A percentile compares a stretch with the other conserved stretches of the same genome.
Evolutionary conservation across 1,140 invertebrate genomes (phyloP).

Genomic region (Drosophila pruinosa): DNA sequence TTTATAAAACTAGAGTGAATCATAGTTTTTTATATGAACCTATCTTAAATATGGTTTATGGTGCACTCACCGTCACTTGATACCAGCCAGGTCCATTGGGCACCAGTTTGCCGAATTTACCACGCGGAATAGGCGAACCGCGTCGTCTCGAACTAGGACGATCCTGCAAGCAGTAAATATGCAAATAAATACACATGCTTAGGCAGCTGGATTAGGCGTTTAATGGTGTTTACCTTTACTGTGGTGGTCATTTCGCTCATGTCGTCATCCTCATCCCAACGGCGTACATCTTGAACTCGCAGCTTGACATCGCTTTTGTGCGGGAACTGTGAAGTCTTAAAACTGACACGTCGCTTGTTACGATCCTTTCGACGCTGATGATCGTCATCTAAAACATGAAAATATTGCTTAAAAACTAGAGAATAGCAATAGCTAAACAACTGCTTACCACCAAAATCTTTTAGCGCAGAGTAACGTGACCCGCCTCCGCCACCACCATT

Average conservation of each 20-base stretch:
- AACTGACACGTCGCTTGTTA: slow-evolving; percentile 75
- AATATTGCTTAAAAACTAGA: background rate
- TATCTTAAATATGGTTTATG: background rate
- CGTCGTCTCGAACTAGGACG: slow-evolving; percentile 53
- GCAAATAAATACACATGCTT: no score
- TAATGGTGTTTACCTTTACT: slow-evolving; percentile 41
- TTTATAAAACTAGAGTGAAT: background rate
- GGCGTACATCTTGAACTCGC: slow-evolving; percentile 65
- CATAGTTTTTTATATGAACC: background rate
- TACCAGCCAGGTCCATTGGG: slow-evolving; percentile 74
- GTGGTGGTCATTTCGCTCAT: slow-evolving; percentile 62
- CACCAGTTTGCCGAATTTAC: slow-evolving; percentile 71
- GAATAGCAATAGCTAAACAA: background rate
- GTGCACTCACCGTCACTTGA: slow-evolving; percentile 74
- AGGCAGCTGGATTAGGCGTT: no score
- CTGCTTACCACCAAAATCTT: slow-evolving; percentile 62
- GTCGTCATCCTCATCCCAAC: slow-evolving; percentile 78
- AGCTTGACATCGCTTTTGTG: slow-evolving; percentile 60
- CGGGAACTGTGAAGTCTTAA: slow-evolving; percentile 62
- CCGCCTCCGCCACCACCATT: slow-evolving; percentile 44
- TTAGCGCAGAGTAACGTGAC: slow-evolving; percentile 61
- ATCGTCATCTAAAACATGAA: slow-evolving; percentile 30
- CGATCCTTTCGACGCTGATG: slow-evolving; percentile 66
- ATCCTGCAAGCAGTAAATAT: slow-evolving; percentile 31
- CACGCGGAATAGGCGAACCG: slow-evolving; percentile 59